These are phyloP conservation scores for Rosalia funebris DNA, from an alignment of 2,888 invertebrate genomes.

Conservation along the genomic window DNA sequence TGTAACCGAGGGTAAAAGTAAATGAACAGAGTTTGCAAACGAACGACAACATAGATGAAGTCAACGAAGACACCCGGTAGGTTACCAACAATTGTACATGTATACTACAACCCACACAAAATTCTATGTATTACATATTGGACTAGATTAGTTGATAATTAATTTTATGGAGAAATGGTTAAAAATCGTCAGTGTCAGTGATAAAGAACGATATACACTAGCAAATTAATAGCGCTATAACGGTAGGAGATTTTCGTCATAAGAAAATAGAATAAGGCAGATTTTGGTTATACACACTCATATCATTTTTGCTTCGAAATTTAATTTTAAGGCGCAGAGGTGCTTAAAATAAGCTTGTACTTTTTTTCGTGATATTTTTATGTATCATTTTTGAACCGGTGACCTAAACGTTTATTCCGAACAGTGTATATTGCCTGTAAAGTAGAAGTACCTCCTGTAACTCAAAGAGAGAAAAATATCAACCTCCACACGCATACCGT, in stretches of 20 bases:
- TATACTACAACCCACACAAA: conserved; percentile 70
- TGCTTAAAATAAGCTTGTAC: conserved; percentile 79
- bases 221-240: conserved; percentile 66
- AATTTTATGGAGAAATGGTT: conserved; percentile 64
- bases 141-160: conserved; percentile 66
- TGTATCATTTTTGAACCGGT: conserved; percentile 67
- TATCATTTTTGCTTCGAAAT: conserved; percentile 67
- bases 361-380: conserved; percentile 71
- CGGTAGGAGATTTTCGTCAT: conserved; percentile 68
- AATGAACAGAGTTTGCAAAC: conserved; percentile 56
- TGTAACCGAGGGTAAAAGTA: conserved; percentile 58
- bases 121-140: conserved; percentile 67
- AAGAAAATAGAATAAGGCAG: conserved; percentile 77
- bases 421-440: conserved; percentile 62
- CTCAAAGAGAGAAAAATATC: conserved; percentile 54
- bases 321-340: conserved; percentile 79
- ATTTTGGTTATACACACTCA: conserved; percentile 73
- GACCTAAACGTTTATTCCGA: conserved; percentile 67
- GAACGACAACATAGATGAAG: conserved; percentile 51
- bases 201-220: conserved; percentile 65
- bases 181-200: conserved; percentile 65
- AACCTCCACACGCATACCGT: conserved; percentile 57
- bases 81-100: conserved; percentile 68
- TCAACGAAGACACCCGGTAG: conserved; percentile 63
- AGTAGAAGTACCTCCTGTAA: conserved; percentile 62